Conservation (phyloP, 1,140 invertebrate species). For the Leptinotarsa texana region DNA sequence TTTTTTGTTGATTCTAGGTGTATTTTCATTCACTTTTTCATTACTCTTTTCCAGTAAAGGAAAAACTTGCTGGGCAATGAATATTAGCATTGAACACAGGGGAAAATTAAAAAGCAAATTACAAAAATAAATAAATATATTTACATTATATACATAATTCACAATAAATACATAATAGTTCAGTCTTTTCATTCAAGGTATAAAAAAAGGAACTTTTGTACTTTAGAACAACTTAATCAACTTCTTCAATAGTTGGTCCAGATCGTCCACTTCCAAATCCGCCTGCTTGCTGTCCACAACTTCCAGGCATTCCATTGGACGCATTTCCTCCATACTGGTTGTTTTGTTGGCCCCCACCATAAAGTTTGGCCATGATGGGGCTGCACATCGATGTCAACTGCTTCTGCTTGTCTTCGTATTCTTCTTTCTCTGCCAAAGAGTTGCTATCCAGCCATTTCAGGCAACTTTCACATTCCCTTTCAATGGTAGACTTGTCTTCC, state of each 20-base stretch:
- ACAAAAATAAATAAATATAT: too few relatives aligned
- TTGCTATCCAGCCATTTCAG: slow-evolving; percentile 63
- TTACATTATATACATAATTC: too few relatives aligned
- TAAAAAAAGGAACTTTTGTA: too few relatives aligned
- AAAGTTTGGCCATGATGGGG: slow-evolving; percentile 58
- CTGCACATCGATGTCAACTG: slow-evolving; percentile 57
- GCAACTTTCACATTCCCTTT: slow-evolving; percentile 57
- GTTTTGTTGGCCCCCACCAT: slow-evolving; percentile 53
- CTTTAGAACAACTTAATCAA: slow-evolving; percentile 61
- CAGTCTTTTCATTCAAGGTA: too few relatives aligned
- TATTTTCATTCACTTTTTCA: too few relatives aligned
- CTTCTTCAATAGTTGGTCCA: slow-evolving; percentile 71
- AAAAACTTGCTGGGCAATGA: too few relatives aligned
- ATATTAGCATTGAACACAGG: slow-evolving; percentile 3
- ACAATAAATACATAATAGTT: too few relatives aligned
- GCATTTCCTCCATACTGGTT: slow-evolving; percentile 56
- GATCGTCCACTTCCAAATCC: slow-evolving; percentile 42
- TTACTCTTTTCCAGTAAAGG: too few relatives aligned
- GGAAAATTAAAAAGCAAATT: too few relatives aligned
- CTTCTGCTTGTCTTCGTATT: slow-evolving; percentile 44
- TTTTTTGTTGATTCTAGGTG: too few relatives aligned
- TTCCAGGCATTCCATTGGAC: slow-evolving; percentile 34
- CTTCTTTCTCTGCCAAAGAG: slow-evolving; percentile 55
- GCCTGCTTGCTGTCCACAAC: slow-evolving; percentile 54
- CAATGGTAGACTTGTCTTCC: slow-evolving; percentile 51